Base-by-base conservation (phyloP, 2,797 vertebrate genomes). In the Urocyon cinereoargenteus region DNA sequence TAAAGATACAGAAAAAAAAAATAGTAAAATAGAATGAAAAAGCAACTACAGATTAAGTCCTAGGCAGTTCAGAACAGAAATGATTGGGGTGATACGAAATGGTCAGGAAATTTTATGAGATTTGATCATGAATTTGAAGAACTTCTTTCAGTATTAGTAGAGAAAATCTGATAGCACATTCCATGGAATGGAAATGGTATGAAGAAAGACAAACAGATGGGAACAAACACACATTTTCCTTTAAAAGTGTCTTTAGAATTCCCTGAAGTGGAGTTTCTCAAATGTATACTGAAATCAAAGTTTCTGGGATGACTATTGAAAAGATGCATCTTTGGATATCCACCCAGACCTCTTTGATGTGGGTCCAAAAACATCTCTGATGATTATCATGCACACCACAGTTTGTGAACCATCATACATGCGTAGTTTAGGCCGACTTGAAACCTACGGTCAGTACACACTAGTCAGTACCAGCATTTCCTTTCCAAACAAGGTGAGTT, bases 241-340 rank as follows among this genome's bases (percentile, higher is more conserved):
- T 94, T 40, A 72, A 14, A 13, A 45, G 1, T 66, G 15, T 24
- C 51, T 95, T 82, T 49, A 64, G 28, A 82, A 73, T 73, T 78
- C 26, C 66, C 18, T 11, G 40, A 83, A 59, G 59, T 59, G 59
- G 10, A 55, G 14, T 70, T 94, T 90, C 28, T 55, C 31, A 87
- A 95, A 91, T 15, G 15, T 13, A 89, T 14, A 89, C 4, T 93
- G n/a, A 66, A 86, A 18, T 53, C 7, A 64, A 96, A 94, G n/a
- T 82, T 24, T 82, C n/a, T 1, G 34, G 5, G 0, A 34, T 89
- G 28, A 3, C 26, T 51, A 0, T 49, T 85, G 34, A 73, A 77
- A 90, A 51, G 28, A 53, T 53, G 5, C 2, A 87, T 19, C 59
- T 81, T 90, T 83, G 16, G 16, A 86, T 84, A 62, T 90, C n/a